Percentiles rank a stretch among this genome's conserved stretches.
These are phyloP conservation scores for Myotis daubentonii DNA, from an alignment of 2,797 vertebrate genomes.

Conservation along the genomic window DNA sequence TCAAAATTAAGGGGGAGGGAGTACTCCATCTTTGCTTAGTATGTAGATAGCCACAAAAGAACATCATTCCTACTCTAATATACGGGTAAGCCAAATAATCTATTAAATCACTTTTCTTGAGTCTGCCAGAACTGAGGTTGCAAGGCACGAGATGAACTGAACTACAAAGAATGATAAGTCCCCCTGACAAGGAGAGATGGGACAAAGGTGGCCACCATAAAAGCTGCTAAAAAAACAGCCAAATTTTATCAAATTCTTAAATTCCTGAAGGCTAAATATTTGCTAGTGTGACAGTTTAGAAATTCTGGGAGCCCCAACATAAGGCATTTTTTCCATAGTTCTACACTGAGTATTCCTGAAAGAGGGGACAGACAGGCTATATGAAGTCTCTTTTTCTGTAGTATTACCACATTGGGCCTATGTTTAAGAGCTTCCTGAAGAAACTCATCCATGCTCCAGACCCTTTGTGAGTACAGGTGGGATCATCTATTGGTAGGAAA, in stretches of 20 bases:
- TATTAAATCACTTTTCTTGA: not conserved
- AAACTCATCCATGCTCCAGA: not conserved
- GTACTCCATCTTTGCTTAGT: not conserved
- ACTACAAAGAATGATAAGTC: not conserved
- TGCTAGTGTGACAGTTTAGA: not conserved
- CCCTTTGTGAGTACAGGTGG: not conserved
- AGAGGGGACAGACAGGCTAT: not conserved
- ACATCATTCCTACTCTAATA: not conserved
- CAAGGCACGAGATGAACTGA: not conserved
- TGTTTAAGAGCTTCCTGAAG: not conserved
- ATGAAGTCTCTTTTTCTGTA: not conserved
- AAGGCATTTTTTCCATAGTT: not conserved
- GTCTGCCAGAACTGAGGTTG: not conserved
- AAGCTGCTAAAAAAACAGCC: not conserved
- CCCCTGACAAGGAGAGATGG: not conserved
- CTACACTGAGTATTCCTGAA: not conserved
- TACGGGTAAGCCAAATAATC: not conserved
- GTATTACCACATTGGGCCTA: not conserved
- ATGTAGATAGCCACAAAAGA: not conserved
- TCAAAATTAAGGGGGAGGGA: not conserved
- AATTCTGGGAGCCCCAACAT: not conserved
- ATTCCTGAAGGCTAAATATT: not conserved
- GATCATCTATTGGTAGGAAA: not conserved
- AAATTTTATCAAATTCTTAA: not conserved
- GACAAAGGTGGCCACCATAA: not conserved